Conservation (phyloP, 64 coral and sea anemone genomes). For the Trachythela sp. region DNA sequence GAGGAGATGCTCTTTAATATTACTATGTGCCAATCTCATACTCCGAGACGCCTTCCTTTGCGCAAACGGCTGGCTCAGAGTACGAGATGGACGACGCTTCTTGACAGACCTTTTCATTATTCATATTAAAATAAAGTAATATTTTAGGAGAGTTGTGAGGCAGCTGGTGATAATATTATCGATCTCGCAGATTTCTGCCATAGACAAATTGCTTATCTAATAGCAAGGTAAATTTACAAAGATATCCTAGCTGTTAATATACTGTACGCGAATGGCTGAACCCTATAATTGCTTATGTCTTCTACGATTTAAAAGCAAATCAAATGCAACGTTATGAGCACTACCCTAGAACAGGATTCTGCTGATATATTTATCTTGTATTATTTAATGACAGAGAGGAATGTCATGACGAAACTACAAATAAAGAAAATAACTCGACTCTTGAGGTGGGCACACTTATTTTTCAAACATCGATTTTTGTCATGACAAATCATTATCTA, state of each 20-base stretch:
- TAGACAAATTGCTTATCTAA: slow-evolving; percentile 77
- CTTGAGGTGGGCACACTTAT: background rate
- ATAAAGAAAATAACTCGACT: background rate
- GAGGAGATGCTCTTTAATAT: too few relatives aligned
- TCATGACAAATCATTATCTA: too few relatives aligned
- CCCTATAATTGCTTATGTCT: too few relatives aligned
- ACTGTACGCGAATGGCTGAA: too few relatives aligned
- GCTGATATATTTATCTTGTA: background rate
- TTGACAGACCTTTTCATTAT: too few relatives aligned
- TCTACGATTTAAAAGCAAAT: too few relatives aligned
- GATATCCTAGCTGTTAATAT: background rate
- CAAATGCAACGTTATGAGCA: too few relatives aligned
- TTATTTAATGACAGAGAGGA: background rate
- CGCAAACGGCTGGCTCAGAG: too few relatives aligned
- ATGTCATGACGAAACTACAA: background rate
- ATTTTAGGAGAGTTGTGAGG: slow-evolving; percentile 82
- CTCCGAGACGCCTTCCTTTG: too few relatives aligned
- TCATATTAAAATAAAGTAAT: background rate
- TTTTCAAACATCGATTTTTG: too few relatives aligned
- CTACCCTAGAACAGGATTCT: background rate
- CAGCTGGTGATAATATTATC: slow-evolving; percentile 79
- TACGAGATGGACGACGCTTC: too few relatives aligned
- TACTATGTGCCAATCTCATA: too few relatives aligned
- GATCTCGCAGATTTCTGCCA: slow-evolving; percentile 90
- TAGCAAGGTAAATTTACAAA: slow-evolving; percentile 44